Conservation (phyloP, 2,113 vertebrate species). For the Xiphophorus hellerii region DNA sequence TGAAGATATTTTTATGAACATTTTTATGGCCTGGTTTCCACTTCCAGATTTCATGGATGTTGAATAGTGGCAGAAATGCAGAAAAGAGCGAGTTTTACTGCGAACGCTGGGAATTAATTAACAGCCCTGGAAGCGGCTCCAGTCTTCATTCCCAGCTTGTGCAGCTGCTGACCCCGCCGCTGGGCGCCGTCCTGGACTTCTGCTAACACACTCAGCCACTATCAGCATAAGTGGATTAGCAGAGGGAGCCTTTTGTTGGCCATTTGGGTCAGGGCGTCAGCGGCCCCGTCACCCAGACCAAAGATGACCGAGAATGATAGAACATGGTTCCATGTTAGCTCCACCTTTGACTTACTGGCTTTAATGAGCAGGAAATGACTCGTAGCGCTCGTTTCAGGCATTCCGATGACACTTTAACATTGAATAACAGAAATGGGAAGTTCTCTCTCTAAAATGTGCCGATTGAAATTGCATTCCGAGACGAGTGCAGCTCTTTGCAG, state of each 20-base stretch:
- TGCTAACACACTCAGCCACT: conserved; percentile 49
- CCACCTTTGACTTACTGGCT: conserved; percentile 26
- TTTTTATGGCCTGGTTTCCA: not conserved
- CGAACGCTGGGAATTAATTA: conserved; percentile 43
- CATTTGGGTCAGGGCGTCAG: not conserved
- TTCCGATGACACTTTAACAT: not conserved
- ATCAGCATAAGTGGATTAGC: conserved; percentile 61
- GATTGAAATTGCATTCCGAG: conserved; percentile 32
- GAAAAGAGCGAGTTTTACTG: conserved; percentile 38
- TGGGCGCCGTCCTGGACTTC: conserved; percentile 59
- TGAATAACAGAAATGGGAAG: conserved; percentile 18
- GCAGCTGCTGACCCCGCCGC: conserved; percentile 56
- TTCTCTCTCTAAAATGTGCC: conserved; percentile 16
- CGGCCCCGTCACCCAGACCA: conserved; percentile 30
- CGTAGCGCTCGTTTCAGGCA: not conserved
- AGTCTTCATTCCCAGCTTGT: conserved; percentile 39
- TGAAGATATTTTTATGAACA: not conserved
- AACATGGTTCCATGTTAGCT: conserved; percentile 12
- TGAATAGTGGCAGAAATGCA: conserved; percentile 9
- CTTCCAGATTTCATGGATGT: conserved; percentile 8
- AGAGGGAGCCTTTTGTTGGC: conserved; percentile 55
- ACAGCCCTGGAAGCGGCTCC: conserved; percentile 39
- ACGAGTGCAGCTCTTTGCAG: conserved; percentile 33
- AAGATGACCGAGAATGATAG: not conserved
- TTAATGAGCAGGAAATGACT: conserved; percentile 27